Conservation (phyloP, 2,797 vertebrate genomes). For the Lutjanus campechanus region DNA sequence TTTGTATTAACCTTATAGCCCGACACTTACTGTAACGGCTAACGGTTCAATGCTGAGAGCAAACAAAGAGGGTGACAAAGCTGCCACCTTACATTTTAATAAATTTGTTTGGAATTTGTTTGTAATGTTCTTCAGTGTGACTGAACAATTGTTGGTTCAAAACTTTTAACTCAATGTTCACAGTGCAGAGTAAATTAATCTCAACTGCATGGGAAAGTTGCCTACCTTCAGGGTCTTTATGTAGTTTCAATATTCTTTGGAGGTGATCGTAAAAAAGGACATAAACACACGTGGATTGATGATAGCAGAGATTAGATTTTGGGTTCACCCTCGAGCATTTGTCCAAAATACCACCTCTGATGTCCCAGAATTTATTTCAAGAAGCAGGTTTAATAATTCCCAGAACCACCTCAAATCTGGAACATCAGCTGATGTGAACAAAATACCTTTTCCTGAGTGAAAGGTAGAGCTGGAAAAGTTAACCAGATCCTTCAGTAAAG, state of each 20-base stretch:
- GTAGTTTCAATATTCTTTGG: constrained; percentile 1
- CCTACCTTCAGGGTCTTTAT: not conserved
- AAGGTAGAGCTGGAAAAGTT: not conserved
- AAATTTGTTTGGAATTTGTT: too few species aligned
- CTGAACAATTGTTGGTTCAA: too few species aligned
- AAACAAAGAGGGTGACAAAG: too few species aligned
- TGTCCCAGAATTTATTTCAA: constrained; percentile 37
- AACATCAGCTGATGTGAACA: constrained; percentile 5
- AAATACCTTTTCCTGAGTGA: constrained; percentile 1
- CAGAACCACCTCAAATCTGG: constrained; percentile 21
- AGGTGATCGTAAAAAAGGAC: not conserved
- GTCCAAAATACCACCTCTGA: constrained; percentile 20
- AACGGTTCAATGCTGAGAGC: too few species aligned
- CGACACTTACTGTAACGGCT: too few species aligned
- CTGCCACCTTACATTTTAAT: too few species aligned
- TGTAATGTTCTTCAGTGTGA: too few species aligned
- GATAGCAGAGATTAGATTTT: constrained; percentile 12
- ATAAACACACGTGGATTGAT: not conserved
- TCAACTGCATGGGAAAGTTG: not conserved
- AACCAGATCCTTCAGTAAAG: not conserved
- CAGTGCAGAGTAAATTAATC: not conserved
- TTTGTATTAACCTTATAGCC: too few species aligned
- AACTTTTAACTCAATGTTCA: too few species aligned
- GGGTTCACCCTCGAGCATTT: constrained; percentile 3
- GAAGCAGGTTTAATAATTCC: constrained; percentile 24